These are phyloP conservation scores for Mizuhopecten yessoensis DNA, from an alignment of 1,140 invertebrate species.

Conservation along the genomic window DNA sequence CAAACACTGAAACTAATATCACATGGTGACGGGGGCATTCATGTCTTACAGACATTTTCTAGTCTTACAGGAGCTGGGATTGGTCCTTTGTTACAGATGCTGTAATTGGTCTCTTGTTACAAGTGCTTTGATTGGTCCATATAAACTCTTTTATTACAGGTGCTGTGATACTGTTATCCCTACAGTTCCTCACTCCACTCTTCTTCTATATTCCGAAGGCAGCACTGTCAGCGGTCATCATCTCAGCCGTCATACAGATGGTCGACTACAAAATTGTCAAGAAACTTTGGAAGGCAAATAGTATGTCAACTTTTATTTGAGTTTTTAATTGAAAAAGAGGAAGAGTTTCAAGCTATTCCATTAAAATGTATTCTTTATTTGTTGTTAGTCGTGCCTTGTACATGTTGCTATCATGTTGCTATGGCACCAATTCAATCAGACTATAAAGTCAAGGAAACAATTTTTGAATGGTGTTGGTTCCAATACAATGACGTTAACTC, in stretches of 20 bases:
- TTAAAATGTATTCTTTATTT: background rate
- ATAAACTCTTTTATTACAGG: conserved; percentile 69
- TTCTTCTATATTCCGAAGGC: conserved; percentile 84
- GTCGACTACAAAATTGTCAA: conserved; percentile 79
- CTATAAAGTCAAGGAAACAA: too few relatives aligned
- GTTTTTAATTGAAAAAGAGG: background rate
- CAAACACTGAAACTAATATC: too few relatives aligned
- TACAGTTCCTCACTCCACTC: conserved; percentile 81
- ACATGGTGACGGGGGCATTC: too few relatives aligned
- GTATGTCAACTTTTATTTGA: conserved; percentile 72
- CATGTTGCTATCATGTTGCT: too few relatives aligned
- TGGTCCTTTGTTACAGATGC: conserved; percentile 23
- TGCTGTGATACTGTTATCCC: conserved; percentile 81
- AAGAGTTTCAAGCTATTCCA: background rate
- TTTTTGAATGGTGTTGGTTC: too few relatives aligned
- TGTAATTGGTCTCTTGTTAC: background rate
- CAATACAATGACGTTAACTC: too few relatives aligned
- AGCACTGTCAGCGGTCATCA: conserved; percentile 84
- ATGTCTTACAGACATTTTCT: too few relatives aligned
- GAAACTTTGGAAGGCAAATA: conserved; percentile 80
- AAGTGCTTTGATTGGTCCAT: background rate
- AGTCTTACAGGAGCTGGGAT: background rate
- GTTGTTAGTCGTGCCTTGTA: background rate
- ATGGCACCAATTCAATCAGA: too few relatives aligned
- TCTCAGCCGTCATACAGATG: conserved; percentile 83